Evolutionary conservation across 2,113 vertebrate species (phyloP), one percentile per base, ranked within the genome.

Genomic region (Zootoca vivipara): DNA sequence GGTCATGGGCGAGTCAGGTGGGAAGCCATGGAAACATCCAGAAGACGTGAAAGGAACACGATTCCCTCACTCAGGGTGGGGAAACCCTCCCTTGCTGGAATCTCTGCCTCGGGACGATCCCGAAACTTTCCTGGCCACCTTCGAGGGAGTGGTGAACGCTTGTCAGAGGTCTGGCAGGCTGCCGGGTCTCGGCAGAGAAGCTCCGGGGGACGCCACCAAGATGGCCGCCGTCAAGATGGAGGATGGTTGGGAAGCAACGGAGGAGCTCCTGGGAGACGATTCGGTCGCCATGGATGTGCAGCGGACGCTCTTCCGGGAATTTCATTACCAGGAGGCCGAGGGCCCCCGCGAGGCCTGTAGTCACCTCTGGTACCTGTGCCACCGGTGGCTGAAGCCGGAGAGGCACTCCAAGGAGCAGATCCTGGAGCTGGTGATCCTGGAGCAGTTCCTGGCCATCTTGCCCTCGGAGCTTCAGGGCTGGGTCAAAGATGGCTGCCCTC

Each of bases 361-460:
- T 40, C 85, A 42, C 42, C 85, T 87, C 30, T 87, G 77, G 77
- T 87, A 87, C 24, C 85, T 87, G 2, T 87, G 85, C 77, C 77
- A 87, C 77, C 77, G 85, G 3, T 87, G 85, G 85, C 42, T 87
- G 85, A 87, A 70, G n/a, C 85, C 85, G 0, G 77, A 87, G 85
- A 80, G 42, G 12, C 85, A 87, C 40, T 58, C 77, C 65, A 87
- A 87, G 65, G 85, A 87, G 64, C 64, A 87, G 75, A 87, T 87
- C 64, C 13, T 87, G 65, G 85, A 87, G 65, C 7, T 80, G 85
- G 85, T 87, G 42, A 87, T 87, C 65, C 77, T 87, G 85, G 85
- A 87, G 24, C 85, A 87, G 67, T 87, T 87, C 77, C 77, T 87
- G 85, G 77, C 85, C 65, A 80, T 87, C 78, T 40, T 87, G 13